A percentile compares a stretch with the other conserved stretches of the same genome.
phyloP scores from a whole-genome alignment of 2,797 vertebrate genomes.

The Coregonus ussuriensis region DNA sequence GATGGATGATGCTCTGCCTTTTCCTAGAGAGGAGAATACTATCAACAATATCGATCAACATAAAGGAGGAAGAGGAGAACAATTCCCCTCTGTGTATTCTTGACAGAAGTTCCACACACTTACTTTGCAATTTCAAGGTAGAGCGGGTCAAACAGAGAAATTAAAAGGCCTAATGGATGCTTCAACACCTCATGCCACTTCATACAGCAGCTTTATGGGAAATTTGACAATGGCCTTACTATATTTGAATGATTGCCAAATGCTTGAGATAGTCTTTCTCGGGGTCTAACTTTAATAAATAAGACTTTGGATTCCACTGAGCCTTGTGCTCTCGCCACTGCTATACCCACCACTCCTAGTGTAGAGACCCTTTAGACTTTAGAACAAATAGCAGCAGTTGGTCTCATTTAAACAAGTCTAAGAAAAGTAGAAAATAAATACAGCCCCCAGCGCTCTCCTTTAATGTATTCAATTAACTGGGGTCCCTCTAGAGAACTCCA shows the following conservation, averaged over 20 bases:
- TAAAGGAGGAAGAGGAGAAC: not conserved
- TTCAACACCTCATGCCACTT: not conserved
- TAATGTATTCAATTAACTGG: slow-evolving; percentile 87
- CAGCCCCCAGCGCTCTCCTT: slow-evolving; percentile 78
- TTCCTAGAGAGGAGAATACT: not conserved
- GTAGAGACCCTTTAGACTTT: slow-evolving; percentile 75
- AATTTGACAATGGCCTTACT: slow-evolving; percentile 49
- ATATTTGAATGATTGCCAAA: slow-evolving; percentile 70
- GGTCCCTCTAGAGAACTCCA: slow-evolving; percentile 79
- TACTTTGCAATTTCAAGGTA: slow-evolving; percentile 1
- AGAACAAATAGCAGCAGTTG: slow-evolving; percentile 72
- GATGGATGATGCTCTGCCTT: not conserved
- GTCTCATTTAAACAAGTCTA: slow-evolving; percentile 85
- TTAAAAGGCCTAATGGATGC: not conserved
- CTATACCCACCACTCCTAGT: slow-evolving; percentile 69
- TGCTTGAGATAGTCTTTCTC: slow-evolving; percentile 66
- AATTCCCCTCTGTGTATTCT: not conserved
- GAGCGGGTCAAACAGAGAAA: not conserved
- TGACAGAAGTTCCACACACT: not conserved
- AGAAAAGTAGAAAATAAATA: slow-evolving; percentile 83
- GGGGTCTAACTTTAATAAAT: slow-evolving; percentile 76
- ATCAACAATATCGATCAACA: not conserved
- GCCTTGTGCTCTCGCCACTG: slow-evolving; percentile 64
- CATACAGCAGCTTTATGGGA: slow-evolving; percentile 28
- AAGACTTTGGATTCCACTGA: slow-evolving; percentile 77